Percentiles rank a stretch among this genome's conserved stretches.
These are phyloP conservation scores for Tetraneura akinire DNA, from an alignment of 1,140 invertebrate genomes.

Conservation along the genomic window DNA sequence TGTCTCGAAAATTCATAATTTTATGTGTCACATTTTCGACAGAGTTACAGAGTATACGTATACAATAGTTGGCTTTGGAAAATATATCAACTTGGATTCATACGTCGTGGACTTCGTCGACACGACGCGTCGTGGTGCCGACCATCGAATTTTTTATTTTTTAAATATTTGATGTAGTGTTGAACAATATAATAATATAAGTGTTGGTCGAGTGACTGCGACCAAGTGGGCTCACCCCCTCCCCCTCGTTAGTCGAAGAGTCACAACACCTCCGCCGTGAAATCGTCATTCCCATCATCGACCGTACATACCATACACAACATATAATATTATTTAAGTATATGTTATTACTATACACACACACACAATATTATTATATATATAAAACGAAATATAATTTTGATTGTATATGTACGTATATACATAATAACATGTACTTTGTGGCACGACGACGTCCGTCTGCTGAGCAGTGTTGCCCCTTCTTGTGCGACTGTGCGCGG, in stretches of 20 bases:
- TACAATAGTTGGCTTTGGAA: too few species aligned
- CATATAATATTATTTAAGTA: slow-evolving; percentile 6
- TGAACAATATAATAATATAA: too few species aligned
- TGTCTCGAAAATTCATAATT: background rate
- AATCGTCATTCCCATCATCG: slow-evolving; percentile 29
- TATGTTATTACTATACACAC: background rate
- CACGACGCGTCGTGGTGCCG: background rate
- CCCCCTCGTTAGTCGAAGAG: background rate
- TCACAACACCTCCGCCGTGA: background rate
- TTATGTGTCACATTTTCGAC: background rate
- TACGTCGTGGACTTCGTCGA: slow-evolving; percentile 20
- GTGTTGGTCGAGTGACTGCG: slow-evolving; percentile 37
- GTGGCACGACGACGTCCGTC: background rate
- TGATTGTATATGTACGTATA: background rate
- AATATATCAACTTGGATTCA: too few species aligned
- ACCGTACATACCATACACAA: background rate
- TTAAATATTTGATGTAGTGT: slow-evolving; percentile 33
- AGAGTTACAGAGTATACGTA: background rate
- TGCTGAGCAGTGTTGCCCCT: background rate
- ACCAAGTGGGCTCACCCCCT: slow-evolving; percentile 5
- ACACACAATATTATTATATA: background rate
- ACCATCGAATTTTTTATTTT: slow-evolving; percentile 17
- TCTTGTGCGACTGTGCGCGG: background rate
- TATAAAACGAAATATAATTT: background rate
- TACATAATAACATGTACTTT: background rate